A percentile compares a stretch with the other conserved stretches of the same genome.
Conservation (phyloP, 1,140 invertebrate genomes). For the Trypoxylus dichotomus region DNA sequence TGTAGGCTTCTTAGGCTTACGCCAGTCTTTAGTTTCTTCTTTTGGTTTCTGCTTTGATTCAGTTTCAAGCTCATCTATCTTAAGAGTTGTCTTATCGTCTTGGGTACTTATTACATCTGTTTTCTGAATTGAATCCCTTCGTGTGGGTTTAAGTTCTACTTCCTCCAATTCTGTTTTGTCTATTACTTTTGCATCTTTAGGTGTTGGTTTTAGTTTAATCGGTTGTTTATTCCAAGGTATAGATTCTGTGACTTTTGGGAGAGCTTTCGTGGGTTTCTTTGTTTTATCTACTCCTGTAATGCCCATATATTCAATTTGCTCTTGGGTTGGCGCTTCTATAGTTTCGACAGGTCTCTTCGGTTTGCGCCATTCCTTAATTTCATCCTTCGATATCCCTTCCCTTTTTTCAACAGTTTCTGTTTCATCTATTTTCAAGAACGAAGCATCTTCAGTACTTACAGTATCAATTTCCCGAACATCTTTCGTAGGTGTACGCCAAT, state of each 20-base stretch:
- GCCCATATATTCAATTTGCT: conserved; percentile 34
- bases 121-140: conserved; percentile 20
- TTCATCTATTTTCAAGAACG: conserved; percentile 28
- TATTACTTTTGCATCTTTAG: background rate
- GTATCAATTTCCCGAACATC: conserved; percentile 35
- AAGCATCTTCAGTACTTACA: conserved; percentile 6
- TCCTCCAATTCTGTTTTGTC: conserved; percentile 23
- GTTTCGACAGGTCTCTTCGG: conserved; percentile 39
- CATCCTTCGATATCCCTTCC: conserved; percentile 40
- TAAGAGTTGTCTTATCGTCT: conserved; percentile 10
- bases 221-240: background rate
- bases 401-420: conserved; percentile 35
- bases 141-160: conserved; percentile 33
- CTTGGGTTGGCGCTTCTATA: conserved; percentile 41
- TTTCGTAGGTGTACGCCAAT: conserved; percentile 37
- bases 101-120: conserved; percentile 22
- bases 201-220: conserved; percentile 9
- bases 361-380: conserved; percentile 45
- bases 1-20: conserved; percentile 38
- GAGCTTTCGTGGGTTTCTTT: conserved; percentile 48
- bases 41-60: conserved; percentile 37
- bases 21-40: background rate
- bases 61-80: conserved; percentile 15
- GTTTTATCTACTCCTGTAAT: conserved; percentile 43
- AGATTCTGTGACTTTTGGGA: conserved; percentile 37